These are phyloP conservation scores for Ochropleura plecta DNA, from an alignment of 2,888 invertebrate species.

Conservation along the genomic window DNA sequence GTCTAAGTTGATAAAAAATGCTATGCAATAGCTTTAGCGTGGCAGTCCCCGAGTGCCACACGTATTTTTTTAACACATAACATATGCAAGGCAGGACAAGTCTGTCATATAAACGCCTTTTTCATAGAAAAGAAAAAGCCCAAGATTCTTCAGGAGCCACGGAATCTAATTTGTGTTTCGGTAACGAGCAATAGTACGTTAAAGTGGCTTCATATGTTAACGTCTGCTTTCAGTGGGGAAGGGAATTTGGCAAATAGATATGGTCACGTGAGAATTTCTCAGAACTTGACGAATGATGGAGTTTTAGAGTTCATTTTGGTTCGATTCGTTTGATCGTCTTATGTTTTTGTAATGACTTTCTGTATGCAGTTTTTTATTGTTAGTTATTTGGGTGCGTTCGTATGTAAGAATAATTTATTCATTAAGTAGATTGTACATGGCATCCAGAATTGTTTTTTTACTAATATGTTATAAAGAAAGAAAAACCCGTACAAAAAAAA, in stretches of 20 bases:
- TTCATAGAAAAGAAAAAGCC: conserved; percentile 18
- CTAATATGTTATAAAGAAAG: too few species aligned
- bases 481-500: too few species aligned
- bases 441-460: too few species aligned
- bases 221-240: conserved; percentile 41
- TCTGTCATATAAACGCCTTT: conserved; percentile 40
- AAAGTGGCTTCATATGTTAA: conserved; percentile 58
- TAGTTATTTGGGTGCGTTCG: too few species aligned
- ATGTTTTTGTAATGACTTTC: not conserved
- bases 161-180: conserved; percentile 63
- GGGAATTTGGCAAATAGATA: conserved; percentile 56
- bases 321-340: not conserved
- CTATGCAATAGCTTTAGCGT: too few species aligned
- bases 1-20: too few species aligned
- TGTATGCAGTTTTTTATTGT: not conserved
- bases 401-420: too few species aligned
- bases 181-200: conserved; percentile 51
- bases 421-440: too few species aligned
- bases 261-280: conserved; percentile 57
- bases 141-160: conserved; percentile 32
- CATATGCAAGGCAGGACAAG: conserved; percentile 39
- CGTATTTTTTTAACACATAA: conserved; percentile 17
- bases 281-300: not conserved
- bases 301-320: not conserved
- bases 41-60: too few species aligned